Conservation (phyloP, 1,140 invertebrate species). For the Monomorium pharaonis region DNA sequence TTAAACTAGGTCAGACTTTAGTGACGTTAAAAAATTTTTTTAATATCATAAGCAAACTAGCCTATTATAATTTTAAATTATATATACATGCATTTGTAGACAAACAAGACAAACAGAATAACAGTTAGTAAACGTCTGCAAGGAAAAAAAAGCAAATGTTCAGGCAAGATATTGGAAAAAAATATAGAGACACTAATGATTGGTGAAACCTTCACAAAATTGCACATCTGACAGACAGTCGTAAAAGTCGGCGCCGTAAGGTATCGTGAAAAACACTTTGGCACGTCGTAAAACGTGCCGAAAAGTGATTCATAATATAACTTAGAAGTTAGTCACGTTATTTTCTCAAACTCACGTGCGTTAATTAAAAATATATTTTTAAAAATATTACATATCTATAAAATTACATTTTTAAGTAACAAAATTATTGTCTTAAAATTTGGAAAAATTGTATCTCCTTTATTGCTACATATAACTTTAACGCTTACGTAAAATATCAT, state of each 20-base stretch:
- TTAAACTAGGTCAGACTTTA: background rate
- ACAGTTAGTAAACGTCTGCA: background rate
- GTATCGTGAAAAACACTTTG: background rate
- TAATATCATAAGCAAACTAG: background rate
- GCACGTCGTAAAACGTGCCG: background rate
- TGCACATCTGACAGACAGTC: background rate
- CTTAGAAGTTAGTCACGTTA: conserved; percentile 2
- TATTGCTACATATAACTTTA: background rate
- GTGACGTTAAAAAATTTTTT: background rate
- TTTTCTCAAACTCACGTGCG: background rate
- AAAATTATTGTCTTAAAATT: background rate
- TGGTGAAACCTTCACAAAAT: background rate
- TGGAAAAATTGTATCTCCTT: background rate
- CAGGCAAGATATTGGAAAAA: conserved; percentile 21
- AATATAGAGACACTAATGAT: background rate
- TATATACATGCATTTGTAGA: background rate
- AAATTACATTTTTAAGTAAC: background rate
- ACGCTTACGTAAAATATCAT: background rate
- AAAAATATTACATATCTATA: background rate
- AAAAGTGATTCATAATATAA: conserved; percentile 7
- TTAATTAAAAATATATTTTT: background rate
- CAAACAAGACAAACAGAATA: background rate
- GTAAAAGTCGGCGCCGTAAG: conserved; percentile 34
- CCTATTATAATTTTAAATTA: background rate
- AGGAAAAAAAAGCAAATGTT: background rate